Conservation (phyloP, 2,113 vertebrate species). For the Verasper variegatus region DNA sequence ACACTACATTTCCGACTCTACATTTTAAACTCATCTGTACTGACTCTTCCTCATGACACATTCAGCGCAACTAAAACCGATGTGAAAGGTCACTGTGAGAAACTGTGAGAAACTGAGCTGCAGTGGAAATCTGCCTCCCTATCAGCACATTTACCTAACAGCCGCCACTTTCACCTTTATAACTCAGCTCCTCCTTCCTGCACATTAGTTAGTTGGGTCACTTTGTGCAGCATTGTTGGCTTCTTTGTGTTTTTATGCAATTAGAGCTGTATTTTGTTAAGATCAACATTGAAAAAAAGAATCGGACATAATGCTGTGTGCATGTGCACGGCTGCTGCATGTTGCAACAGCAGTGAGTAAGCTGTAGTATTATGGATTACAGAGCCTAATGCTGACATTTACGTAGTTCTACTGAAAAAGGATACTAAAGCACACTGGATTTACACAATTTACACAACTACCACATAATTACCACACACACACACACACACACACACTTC, state of each 20-base stretch:
- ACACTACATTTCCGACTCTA: no score
- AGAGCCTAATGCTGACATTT: conserved; percentile 32
- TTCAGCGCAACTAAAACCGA: no score
- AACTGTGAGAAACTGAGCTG: conserved; percentile 34
- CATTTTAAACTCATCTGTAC: no score
- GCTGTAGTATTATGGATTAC: conserved; percentile 37
- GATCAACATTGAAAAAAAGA: no score
- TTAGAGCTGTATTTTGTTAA: background rate
- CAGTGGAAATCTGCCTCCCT: conserved; percentile 45
- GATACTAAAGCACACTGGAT: background rate
- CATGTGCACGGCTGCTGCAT: background rate
- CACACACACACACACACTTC: background rate
- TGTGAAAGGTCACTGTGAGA: no score
- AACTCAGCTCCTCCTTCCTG: conserved; percentile 5
- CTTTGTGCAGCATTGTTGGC: background rate
- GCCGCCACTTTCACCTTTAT: conserved; percentile 29
- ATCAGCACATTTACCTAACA: conserved; percentile 37
- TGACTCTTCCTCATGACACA: no score
- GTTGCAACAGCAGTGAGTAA: conserved; percentile 38
- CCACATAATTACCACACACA: conserved; percentile 19
- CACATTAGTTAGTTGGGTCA: background rate
- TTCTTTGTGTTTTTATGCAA: conserved; percentile 4
- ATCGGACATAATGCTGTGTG: background rate
- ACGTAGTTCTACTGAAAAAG: conserved; percentile 7
- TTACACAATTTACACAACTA: conserved; percentile 21